Evolutionary conservation across 92 coral and sea anemone species (phyloP), one percentile per base, ranked within the genome.

Genomic region (Plumapathes pennacea): DNA sequence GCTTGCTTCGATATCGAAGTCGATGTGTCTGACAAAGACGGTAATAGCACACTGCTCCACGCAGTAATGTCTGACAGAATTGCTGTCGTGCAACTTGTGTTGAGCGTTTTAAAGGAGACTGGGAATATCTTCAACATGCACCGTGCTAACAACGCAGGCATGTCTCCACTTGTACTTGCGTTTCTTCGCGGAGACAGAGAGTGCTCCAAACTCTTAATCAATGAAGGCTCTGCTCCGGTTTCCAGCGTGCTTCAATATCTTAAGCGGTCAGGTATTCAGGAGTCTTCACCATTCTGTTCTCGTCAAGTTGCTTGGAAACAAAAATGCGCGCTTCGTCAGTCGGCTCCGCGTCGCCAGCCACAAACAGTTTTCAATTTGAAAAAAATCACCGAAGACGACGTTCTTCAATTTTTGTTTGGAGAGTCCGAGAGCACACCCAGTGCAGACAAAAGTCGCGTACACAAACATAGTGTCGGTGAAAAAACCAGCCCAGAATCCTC

Each of bases 61-160:
- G 84, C 96, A 30, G 96, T 88, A 0, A 49, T 81, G 69, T 88
- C 96, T 2, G 90, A 85, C 18, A 77, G 69, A 29, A 38, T 72
- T 33, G 59, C 38, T 10, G 55, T 74, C 32, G 96, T 83, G 7
- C 45, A 63, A 68, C 64, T 57, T 12, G 72, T 78, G 12, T 50
- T 83, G 30, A 46, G 52, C 15, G 54, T 67, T 22, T 60, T 83
- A 27, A 63, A 25, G 53, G 69, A 47, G 26, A 67, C 53, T 4
- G 33, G 57, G 19, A 48, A 42, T n/a, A 37, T 38, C 23, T 57
- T 62, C 40, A 67, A 74, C 36, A 60, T 78, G 4, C 77, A 77
- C 39, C 60, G 77, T 19, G 38, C 24, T 73, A 88, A 88, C 96
- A 72, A 88, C 90, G 79, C 70, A 57, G 96, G 96, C 14, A 88